phyloP scores from a whole-genome alignment of 2,797 vertebrate genomes.

The Kryptopterus vitreolus region DNA sequence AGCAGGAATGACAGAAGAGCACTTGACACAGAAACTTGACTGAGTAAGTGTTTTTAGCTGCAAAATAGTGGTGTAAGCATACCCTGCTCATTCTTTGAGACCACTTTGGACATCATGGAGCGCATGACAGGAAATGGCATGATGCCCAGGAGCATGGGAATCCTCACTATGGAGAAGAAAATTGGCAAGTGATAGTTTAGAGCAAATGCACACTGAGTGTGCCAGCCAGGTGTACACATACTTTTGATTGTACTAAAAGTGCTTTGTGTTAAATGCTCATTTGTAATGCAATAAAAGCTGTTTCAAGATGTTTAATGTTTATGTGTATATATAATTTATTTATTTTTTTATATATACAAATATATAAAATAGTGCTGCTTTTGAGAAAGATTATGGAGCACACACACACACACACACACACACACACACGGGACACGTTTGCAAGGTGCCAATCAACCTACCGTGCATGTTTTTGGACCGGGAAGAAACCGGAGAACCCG shows the following conservation, averaged over 20 bases:
- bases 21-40: slow-evolving; percentile 12
- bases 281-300: neutral
- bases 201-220: neutral
- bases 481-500: too few relatives aligned
- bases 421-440: too few relatives aligned
- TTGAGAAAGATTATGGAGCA: too few relatives aligned
- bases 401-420: too few relatives aligned
- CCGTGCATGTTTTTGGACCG: too few relatives aligned
- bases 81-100: slow-evolving; percentile 88
- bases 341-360: too few relatives aligned
- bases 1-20: slow-evolving; percentile 8
- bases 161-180: slow-evolving; percentile 74
- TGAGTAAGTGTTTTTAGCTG: slow-evolving; percentile 27
- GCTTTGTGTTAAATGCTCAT: neutral
- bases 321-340: too few relatives aligned
- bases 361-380: too few relatives aligned
- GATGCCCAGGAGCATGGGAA: slow-evolving; percentile 79
- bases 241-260: neutral
- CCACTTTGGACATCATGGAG: slow-evolving; percentile 91
- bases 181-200: too few relatives aligned
- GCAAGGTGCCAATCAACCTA: too few relatives aligned
- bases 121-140: slow-evolving; percentile 90
- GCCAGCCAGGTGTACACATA: too few relatives aligned
- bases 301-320: neutral
- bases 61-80: slow-evolving; percentile 59